phyloP scores from a whole-genome alignment of 2,888 invertebrate genomes.

The Neoitamus cyanurus region DNA sequence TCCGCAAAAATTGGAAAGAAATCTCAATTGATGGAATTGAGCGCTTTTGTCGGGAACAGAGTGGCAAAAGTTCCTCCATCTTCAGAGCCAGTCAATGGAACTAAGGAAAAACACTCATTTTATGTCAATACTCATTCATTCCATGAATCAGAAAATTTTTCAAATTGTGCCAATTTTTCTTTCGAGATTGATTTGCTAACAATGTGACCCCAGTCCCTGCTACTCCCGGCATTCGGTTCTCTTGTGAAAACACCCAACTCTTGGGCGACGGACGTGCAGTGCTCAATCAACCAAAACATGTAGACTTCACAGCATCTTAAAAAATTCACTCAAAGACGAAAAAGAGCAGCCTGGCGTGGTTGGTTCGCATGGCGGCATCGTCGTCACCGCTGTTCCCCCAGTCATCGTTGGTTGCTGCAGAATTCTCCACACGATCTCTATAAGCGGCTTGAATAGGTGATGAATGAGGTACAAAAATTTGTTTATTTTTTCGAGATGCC shows the following conservation, averaged over 20 bases:
- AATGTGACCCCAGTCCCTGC: neutral
- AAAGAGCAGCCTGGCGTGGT: neutral
- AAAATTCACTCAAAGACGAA: neutral
- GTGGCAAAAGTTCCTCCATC: neutral
- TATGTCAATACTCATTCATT: neutral
- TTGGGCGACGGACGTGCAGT: neutral
- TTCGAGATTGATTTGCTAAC: neutral
- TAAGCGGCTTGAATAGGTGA: neutral
- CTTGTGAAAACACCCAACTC: neutral
- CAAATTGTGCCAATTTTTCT: neutral
- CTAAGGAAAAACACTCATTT: neutral
- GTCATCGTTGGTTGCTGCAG: neutral
- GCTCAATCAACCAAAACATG: neutral
- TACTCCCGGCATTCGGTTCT: neutral
- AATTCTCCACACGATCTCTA: neutral
- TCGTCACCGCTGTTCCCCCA: neutral
- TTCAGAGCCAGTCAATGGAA: neutral
- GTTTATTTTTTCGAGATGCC: neutral
- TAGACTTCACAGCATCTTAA: neutral
- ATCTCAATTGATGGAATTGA: neutral
- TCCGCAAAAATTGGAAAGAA: neutral
- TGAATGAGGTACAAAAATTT: slow-evolving; percentile 1
- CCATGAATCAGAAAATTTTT: neutral
- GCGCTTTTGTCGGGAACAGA: neutral
- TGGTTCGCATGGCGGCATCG: neutral